Evolutionary conservation across 2,113 vertebrate genomes (phyloP).

Genomic region (Podarcis cretensis): DNA sequence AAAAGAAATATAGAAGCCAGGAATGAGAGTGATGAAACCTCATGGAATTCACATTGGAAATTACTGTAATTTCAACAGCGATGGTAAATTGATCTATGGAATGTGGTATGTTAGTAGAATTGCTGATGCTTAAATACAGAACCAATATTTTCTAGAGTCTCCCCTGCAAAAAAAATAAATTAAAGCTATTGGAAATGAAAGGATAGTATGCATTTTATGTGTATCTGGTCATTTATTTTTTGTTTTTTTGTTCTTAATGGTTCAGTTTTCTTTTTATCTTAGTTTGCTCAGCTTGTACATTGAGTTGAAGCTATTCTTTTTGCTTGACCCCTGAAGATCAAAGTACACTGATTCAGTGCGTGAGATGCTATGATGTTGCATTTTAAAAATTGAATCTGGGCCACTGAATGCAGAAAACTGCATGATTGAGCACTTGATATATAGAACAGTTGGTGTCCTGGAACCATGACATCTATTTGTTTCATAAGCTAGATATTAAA

Average conservation of each 20-base stretch:
- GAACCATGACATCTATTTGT: background rate
- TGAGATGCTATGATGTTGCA: background rate
- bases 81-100: conserved; percentile 9
- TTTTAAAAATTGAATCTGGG: background rate
- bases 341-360: background rate
- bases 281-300: background rate
- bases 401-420: background rate
- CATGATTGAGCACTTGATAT: background rate
- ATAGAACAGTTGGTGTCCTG: background rate
- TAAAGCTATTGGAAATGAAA: background rate
- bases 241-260: background rate
- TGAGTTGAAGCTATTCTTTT: background rate
- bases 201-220: background rate
- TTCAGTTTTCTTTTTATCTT: background rate
- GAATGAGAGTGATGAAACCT: conserved; percentile 45
- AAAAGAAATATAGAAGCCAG: conserved; percentile 71
- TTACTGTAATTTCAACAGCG: conserved; percentile 43
- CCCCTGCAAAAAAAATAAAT: background rate
- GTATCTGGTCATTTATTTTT: background rate
- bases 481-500: background rate
- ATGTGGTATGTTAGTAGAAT: background rate
- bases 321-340: background rate
- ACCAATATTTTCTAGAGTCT: background rate
- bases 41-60: conserved; percentile 51
- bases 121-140: background rate